Base-by-base conservation (phyloP, 1,140 invertebrate genomes). In the Melitaea cinxia region DNA sequence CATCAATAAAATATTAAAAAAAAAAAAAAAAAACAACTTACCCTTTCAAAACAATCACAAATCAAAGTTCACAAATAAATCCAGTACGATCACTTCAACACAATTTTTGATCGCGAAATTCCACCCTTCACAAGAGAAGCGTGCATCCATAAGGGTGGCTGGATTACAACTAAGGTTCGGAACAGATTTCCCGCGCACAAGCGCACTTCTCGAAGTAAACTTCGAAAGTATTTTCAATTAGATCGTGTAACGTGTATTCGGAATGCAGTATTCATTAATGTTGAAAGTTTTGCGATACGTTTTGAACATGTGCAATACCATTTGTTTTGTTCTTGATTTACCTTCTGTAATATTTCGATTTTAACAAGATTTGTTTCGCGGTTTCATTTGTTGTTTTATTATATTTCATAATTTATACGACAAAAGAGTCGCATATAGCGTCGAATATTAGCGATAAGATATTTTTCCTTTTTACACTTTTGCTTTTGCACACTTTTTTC, bases 171-270 rank as follows among this genome's bases (percentile, higher is more conserved):
- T 60, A 30, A 60, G n/a, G 57, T n/a, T 6, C 23, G 17, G 37
- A 19, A 10, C 15, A 35, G 45, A 23, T 23, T 52, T 37, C 28
- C 45, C 45, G 57, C 57, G 57, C 57, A 60, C 45, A 60, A 60
- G 47, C 57, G 47, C 47, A 49, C n/a, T 26, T n/a, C 35, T 24
- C n/a, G 26, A 60, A 60, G 30, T 60, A 37, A 52, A 15, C 14
- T 60, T 52, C 6, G 6, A 28, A 60, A 60, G 47, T 52, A 60
- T 52, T 60, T 52, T 60, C 21, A 37, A 49, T 37, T 37, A 37
- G 15, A 55, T 21, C 19, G 39, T n/a, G 19, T 10, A 45, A 0
- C 6, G 15, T 45, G 5, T 17, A 14, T 39, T 39, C 19, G 7
- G 17, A 45, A 21, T 19, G 4, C 39, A 19, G 39, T 21, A 45